A percentile compares a stretch with the other conserved stretches of the same genome.
These are phyloP conservation scores for Psix sp. DNA, from an alignment of 1,140 invertebrate species.

Conservation along the genomic window DNA sequence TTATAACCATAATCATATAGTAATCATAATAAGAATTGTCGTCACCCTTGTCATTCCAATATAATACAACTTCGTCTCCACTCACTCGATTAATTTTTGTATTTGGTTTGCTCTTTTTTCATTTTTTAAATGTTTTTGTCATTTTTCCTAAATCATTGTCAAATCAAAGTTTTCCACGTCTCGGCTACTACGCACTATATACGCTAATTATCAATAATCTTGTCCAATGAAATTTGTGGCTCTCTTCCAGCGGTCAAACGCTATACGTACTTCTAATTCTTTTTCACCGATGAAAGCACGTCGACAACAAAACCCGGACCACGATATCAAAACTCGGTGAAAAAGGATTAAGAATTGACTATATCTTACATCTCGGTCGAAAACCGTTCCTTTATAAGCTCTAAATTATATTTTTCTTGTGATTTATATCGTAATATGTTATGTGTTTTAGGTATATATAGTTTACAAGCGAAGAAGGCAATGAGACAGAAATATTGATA, in stretches of 20 bases:
- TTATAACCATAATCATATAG: constrained; percentile 43
- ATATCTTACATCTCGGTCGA: constrained; percentile 11
- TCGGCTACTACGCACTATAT: constrained; percentile 32
- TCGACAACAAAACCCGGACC: constrained; percentile 2
- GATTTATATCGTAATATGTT: constrained; percentile 9
- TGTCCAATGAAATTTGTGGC: constrained; percentile 34
- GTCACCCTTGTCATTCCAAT: constrained; percentile 37
- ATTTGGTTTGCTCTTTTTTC: constrained; percentile 13
- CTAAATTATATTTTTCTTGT: constrained; percentile 4
- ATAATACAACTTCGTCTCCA: constrained; percentile 37
- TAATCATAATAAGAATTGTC: constrained; percentile 27
- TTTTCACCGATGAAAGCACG: constrained; percentile 26
- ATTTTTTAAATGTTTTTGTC: constrained; percentile 1
- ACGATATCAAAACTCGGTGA: constrained; percentile 27
- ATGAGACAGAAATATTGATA: constrained; percentile 31
- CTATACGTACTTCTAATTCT: constrained; percentile 13
- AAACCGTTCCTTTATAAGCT: not conserved
- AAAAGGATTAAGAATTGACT: constrained; percentile 34
- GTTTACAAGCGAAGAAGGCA: constrained; percentile 35
- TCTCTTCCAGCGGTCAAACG: constrained; percentile 27
- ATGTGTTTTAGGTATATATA: constrained; percentile 9
- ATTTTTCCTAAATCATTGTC: constrained; percentile 3
- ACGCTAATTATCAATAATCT: constrained; percentile 26
- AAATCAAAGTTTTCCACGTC: constrained; percentile 13
- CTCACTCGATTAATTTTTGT: constrained; percentile 33